Base-by-base conservation (phyloP, 2,113 vertebrate species). In the Scomber japonicus region DNA sequence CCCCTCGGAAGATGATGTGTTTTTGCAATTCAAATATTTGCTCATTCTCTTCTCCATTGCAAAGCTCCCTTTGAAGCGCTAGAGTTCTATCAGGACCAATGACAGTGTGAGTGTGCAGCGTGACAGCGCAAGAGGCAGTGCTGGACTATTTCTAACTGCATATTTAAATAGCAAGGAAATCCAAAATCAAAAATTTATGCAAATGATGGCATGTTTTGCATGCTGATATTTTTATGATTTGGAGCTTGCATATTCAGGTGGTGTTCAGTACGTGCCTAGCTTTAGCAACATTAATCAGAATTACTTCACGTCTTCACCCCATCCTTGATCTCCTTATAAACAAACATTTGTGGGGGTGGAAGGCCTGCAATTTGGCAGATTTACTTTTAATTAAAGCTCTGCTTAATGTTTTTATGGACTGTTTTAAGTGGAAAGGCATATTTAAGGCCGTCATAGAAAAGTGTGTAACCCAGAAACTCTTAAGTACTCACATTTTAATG, bases 21-120 rank as follows among this genome's bases (percentile, higher is more conserved):
- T 98, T 95, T 98, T 97, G 96, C 97, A 98, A 97, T 98, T 97
- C 97, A 98, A 98, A 98, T 98, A 96, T 97, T 97, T 96, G 95
- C 95, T 87, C 90, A 94, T 96, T 97, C 94, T 96, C 96, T 94
- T 96, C 96, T 96, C 94, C 95, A 93, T 94, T 87, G 93, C 96
- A 96, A 96, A 96, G 96, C 96, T 95, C 91, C 95, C 97, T 97
- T 99, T 98, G 97, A 98, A 97, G 97, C 96, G 84, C 69, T 93
- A 92, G 96, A 96, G 97, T 97, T 98, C 97, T 97, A 96, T 96
- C 96, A 97, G 96, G 96, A 95, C 96, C 96, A 97, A 97, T 98
- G 98, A 98, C 97, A 98, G 97, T 94, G 96, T 96, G 93, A 96
- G 97, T 96, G 96, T 97, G 96, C 96, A 96, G 96, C 96, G 96